Evolutionary conservation across 2,113 vertebrate species (phyloP).

Genomic region (Cynocephalus volans): DNA sequence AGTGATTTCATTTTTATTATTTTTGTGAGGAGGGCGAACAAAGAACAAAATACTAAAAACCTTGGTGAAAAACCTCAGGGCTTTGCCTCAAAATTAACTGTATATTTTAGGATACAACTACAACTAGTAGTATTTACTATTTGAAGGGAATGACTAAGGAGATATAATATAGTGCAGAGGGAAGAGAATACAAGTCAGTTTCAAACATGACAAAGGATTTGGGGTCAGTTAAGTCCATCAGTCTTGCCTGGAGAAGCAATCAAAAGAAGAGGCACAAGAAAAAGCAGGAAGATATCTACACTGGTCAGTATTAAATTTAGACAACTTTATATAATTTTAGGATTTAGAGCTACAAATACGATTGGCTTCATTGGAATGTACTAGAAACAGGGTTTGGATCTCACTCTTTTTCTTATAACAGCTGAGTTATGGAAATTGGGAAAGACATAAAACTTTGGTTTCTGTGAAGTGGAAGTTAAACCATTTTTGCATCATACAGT

Average conservation of each 20-base stretch:
- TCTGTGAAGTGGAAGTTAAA: constrained; percentile 42
- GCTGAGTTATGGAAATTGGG: background rate
- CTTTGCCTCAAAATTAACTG: constrained; percentile 45
- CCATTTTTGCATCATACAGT: background rate
- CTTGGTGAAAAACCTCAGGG: background rate
- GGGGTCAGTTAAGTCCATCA: background rate
- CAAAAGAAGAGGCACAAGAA: background rate
- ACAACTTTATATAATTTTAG: constrained; percentile 38
- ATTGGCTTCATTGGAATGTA: background rate
- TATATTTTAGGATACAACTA: background rate
- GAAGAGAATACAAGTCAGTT: background rate
- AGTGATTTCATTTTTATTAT: constrained; percentile 49
- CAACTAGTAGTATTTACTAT: background rate
- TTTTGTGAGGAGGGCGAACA: constrained; percentile 24
- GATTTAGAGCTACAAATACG: background rate
- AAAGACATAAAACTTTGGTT: background rate
- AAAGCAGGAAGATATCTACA: background rate
- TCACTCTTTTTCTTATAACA: background rate
- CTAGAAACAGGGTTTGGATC: background rate
- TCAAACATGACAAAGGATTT: constrained; percentile 44
- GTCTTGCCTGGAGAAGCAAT: background rate
- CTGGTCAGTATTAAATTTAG: constrained; percentile 24
- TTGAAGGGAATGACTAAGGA: constrained; percentile 30
- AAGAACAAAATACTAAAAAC: constrained; percentile 51
- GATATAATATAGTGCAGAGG: background rate